phyloP scores from a whole-genome alignment of 2,888 invertebrate species.

The Muschampia staudingeri region DNA sequence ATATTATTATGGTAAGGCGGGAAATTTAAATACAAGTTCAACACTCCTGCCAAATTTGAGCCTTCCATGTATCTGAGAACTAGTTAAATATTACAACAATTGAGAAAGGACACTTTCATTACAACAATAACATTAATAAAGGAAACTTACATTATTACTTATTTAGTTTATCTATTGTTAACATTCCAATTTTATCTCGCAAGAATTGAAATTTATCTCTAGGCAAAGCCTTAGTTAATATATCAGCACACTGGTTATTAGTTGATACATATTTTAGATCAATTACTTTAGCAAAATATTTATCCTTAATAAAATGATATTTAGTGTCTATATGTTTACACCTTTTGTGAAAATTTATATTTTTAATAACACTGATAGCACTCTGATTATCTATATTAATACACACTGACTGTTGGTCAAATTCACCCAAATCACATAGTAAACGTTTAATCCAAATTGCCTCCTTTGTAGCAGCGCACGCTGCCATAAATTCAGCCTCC shows the following conservation, averaged over 20 bases:
- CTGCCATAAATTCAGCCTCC: not conserved
- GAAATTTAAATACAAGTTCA: too few species aligned
- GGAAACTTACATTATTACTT: too few species aligned
- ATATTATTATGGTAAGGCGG: too few species aligned
- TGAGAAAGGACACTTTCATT: too few species aligned
- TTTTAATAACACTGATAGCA: slow-evolving; percentile 46
- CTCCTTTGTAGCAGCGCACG: not conserved
- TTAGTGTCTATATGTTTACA: slow-evolving; percentile 54
- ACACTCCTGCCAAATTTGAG: too few species aligned
- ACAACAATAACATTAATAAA: too few species aligned
- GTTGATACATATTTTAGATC: slow-evolving; percentile 40
- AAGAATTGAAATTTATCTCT: not conserved
- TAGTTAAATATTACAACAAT: too few species aligned
- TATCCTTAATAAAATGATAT: slow-evolving; percentile 55
- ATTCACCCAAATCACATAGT: not conserved
- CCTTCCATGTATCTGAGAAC: too few species aligned
- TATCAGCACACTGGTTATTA: slow-evolving; percentile 44
- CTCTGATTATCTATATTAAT: not conserved
- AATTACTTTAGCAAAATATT: slow-evolving; percentile 38
- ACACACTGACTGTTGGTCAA: not conserved
- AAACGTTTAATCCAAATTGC: not conserved
- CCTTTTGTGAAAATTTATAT: slow-evolving; percentile 50
- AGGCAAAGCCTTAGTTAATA: slow-evolving; percentile 41
- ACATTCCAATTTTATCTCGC: too few species aligned
- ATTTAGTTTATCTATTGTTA: too few species aligned